Conservation (phyloP, 2,888 invertebrate species). For the Lathronympha strigana region DNA sequence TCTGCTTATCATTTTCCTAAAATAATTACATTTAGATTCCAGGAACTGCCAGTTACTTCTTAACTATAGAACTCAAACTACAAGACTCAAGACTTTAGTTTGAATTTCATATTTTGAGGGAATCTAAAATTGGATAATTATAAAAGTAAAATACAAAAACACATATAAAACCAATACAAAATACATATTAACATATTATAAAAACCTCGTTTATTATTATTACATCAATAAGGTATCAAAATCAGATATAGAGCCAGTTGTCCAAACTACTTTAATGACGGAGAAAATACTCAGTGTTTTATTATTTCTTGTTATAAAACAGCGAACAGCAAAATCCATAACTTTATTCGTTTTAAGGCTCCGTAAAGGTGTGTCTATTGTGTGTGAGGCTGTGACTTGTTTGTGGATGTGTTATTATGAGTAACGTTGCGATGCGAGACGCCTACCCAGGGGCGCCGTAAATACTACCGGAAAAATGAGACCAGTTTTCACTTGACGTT, state of each 20-base stretch:
- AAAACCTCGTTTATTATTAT: too few relatives aligned
- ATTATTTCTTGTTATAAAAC: slow-evolving; percentile 31
- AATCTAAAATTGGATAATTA: too few relatives aligned
- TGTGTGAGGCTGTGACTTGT: slow-evolving; percentile 43
- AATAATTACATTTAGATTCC: too few relatives aligned
- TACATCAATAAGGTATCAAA: too few relatives aligned
- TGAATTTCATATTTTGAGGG: too few relatives aligned
- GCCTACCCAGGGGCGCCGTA: slow-evolving; percentile 53
- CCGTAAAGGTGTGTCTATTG: slow-evolving; percentile 34
- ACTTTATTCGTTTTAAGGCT: slow-evolving; percentile 43
- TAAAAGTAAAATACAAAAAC: too few relatives aligned
- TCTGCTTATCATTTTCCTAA: too few relatives aligned
- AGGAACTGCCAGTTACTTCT: too few relatives aligned
- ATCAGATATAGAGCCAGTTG: slow-evolving; percentile 10
- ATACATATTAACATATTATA: too few relatives aligned
- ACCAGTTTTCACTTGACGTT: slow-evolving; percentile 59
- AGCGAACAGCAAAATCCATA: slow-evolving; percentile 41
- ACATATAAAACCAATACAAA: too few relatives aligned
- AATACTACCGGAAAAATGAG: slow-evolving; percentile 60
- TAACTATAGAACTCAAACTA: too few relatives aligned
- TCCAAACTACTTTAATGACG: slow-evolving; percentile 11
- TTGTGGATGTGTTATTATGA: slow-evolving; percentile 51
- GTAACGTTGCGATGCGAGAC: slow-evolving; percentile 51
- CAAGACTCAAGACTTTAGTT: too few relatives aligned
- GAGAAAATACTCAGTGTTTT: background rate